Conservation (phyloP, 2,797 vertebrate species). For the Acrocephalus scirpaceus region DNA sequence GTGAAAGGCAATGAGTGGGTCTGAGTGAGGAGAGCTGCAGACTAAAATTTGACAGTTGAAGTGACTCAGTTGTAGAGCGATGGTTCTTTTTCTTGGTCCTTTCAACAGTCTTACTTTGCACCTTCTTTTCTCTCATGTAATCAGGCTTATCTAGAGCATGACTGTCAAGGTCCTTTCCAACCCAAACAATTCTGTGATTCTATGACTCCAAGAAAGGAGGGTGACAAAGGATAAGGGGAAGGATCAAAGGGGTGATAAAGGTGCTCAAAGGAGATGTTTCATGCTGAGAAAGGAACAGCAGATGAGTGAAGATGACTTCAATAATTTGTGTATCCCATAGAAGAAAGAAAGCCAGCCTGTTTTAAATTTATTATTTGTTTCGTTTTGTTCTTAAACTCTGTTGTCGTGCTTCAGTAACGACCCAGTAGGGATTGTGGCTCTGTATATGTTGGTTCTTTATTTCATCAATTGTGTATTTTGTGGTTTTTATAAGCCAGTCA, state of each 20-base stretch:
- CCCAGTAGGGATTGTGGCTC: background rate
- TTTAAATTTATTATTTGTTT: background rate
- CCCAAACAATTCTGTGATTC: background rate
- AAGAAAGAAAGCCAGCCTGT: background rate
- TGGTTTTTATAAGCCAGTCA: background rate
- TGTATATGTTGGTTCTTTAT: background rate
- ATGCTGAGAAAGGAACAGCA: background rate
- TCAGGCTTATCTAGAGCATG: background rate
- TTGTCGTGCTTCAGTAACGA: background rate
- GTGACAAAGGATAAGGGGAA: background rate
- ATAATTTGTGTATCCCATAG: background rate
- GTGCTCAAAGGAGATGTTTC: background rate
- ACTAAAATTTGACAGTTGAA: background rate
- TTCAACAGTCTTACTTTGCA: background rate
- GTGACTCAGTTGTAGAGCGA: background rate
- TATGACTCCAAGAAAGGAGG: background rate
- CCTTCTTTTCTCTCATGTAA: background rate
- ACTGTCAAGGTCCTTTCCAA: background rate
- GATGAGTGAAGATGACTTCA: background rate
- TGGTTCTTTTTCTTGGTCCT: background rate
- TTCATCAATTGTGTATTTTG: background rate
- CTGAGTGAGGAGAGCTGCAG: background rate
- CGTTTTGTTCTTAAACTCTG: background rate
- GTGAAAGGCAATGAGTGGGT: background rate
- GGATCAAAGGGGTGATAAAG: background rate